Evolutionary conservation across 1,140 invertebrate genomes (phyloP).

Genomic region (Spodoptera frugiperda): DNA sequence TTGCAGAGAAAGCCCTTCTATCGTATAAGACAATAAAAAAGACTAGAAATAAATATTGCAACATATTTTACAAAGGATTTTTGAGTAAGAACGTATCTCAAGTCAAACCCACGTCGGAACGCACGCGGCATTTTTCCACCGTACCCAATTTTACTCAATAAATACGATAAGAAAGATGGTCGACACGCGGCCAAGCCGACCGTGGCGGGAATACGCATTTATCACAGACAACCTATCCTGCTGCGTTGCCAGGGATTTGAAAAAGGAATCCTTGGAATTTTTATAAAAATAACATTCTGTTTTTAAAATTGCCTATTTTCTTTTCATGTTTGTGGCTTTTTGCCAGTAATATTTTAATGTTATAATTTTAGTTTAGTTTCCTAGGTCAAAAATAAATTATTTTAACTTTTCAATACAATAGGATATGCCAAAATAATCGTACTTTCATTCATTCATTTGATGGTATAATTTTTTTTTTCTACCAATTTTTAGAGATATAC

Average conservation of each 20-base stretch:
- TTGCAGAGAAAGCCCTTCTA: too few relatives aligned
- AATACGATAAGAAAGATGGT: constrained; percentile 48
- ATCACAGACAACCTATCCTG: constrained; percentile 32
- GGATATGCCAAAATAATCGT: too few relatives aligned
- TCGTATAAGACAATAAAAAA: background rate
- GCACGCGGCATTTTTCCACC: constrained; percentile 26
- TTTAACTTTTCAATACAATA: too few relatives aligned
- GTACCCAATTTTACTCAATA: constrained; percentile 37
- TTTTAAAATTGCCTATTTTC: constrained; percentile 15
- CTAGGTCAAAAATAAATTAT: too few relatives aligned
- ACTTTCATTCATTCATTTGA: too few relatives aligned
- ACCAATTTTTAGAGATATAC: too few relatives aligned
- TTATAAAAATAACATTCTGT: constrained; percentile 30
- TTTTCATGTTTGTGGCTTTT: constrained; percentile 15
- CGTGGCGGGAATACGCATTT: constrained; percentile 40
- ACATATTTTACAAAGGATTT: background rate
- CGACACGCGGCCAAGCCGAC: constrained; percentile 40
- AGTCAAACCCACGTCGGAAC: constrained; percentile 26
- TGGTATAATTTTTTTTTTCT: too few relatives aligned
- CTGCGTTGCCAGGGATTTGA: constrained; percentile 27
- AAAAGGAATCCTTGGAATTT: constrained; percentile 30
- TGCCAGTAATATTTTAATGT: background rate
- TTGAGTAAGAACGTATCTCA: background rate
- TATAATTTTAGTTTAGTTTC: too few relatives aligned
- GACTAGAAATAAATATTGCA: background rate